These are phyloP conservation scores for Epinephelus coioides DNA, from an alignment of 2,797 vertebrate genomes.

Conservation along the genomic window DNA sequence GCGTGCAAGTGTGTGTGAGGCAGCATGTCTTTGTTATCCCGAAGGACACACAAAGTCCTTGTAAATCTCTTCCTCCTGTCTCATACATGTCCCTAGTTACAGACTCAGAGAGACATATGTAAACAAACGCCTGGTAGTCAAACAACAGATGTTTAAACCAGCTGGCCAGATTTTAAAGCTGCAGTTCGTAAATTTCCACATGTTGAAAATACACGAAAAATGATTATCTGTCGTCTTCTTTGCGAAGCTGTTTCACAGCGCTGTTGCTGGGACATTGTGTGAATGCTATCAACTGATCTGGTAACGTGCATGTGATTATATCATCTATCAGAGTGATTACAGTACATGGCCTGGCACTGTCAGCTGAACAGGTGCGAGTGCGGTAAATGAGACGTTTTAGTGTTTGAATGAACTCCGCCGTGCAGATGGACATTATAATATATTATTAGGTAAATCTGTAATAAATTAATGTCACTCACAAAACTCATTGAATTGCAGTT, in stretches of 20 bases:
- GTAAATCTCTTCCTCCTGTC: slow-evolving; percentile 65
- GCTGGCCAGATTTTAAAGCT: slow-evolving; percentile 39
- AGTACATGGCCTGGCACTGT: background rate
- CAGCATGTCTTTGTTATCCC: slow-evolving; percentile 36
- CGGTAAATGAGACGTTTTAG: slow-evolving; percentile 2
- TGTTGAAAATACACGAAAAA: slow-evolving; percentile 19
- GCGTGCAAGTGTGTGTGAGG: slow-evolving; percentile 14
- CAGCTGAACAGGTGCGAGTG: slow-evolving; percentile 18
- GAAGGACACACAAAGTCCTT: slow-evolving; percentile 42
- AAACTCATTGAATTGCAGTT: background rate
- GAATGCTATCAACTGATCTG: background rate
- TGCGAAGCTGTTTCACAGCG: background rate
- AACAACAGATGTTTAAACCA: slow-evolving; percentile 54
- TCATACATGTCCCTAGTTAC: slow-evolving; percentile 51
- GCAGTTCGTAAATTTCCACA: slow-evolving; percentile 24
- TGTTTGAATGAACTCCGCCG: background rate
- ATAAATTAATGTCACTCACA: background rate
- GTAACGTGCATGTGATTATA: background rate
- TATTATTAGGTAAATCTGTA: slow-evolving; percentile 3
- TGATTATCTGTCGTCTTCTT: background rate
- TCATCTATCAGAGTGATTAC: background rate
- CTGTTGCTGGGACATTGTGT: background rate
- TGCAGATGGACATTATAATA: slow-evolving; percentile 15
- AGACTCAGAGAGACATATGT: slow-evolving; percentile 37
- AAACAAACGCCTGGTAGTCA: slow-evolving; percentile 52